A percentile compares a stretch with the other conserved stretches of the same genome.
Evolutionary conservation across 2,113 vertebrate genomes (phyloP).

Genomic region (Myiozetetes cayanensis): DNA sequence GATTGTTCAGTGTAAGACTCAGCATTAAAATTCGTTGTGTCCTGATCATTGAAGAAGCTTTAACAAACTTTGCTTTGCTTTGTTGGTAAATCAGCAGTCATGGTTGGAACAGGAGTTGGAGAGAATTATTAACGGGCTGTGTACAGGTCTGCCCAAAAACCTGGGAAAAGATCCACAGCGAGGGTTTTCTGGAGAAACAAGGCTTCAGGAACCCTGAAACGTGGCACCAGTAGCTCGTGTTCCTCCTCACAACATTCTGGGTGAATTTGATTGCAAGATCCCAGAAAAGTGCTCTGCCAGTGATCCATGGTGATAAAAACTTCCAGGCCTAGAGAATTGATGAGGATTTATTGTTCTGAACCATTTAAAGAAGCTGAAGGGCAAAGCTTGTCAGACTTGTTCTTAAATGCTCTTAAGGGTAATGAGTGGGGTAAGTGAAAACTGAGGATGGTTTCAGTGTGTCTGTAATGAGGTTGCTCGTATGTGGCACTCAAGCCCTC

Average conservation of each 20-base stretch:
- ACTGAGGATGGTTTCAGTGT: neutral
- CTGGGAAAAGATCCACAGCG: neutral
- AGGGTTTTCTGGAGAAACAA: neutral
- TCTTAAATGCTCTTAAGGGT: neutral
- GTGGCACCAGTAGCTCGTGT: rapidly evolving
- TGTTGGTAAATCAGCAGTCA: neutral
- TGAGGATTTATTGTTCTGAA: neutral
- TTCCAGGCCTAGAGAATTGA: neutral
- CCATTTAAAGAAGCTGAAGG: neutral
- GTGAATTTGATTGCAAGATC: neutral
- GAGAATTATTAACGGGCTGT: neutral
- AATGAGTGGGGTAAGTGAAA: neutral
- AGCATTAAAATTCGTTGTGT: neutral
- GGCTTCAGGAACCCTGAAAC: neutral
- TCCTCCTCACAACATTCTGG: neutral
- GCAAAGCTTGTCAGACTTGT: neutral
- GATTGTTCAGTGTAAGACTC: neutral
- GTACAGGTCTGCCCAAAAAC: neutral
- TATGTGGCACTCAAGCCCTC: neutral
- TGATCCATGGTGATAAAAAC: neutral
- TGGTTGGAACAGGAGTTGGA: neutral
- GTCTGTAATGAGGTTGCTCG: neutral
- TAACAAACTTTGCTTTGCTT: neutral
- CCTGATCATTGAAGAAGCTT: neutral
- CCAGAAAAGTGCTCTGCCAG: neutral